phyloP scores from a whole-genome alignment of 2,888 invertebrate species.

The Hydropsyche betteni region DNA sequence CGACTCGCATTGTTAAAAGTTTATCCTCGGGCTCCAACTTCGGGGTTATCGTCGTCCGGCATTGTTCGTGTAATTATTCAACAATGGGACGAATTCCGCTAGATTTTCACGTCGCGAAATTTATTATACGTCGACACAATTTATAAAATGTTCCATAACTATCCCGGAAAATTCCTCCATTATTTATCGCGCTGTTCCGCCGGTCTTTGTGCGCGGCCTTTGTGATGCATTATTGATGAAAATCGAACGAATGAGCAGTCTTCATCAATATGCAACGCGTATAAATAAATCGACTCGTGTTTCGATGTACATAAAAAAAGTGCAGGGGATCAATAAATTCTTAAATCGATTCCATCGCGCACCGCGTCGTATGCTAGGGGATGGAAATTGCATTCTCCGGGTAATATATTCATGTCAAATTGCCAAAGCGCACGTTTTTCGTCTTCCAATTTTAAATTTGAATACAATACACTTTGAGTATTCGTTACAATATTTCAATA shows the following conservation, averaged over 20 bases:
- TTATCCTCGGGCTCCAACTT: not conserved
- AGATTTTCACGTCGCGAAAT: not conserved
- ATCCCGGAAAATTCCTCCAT: no score
- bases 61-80: conserved; percentile 1
- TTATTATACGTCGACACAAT: not conserved
- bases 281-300: not conserved
- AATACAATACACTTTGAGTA: no score
- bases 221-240: no score
- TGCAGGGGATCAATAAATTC: conserved; percentile 22
- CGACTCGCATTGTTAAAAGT: conserved; percentile 2
- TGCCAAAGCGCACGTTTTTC: conserved; percentile 8
- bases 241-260: no score
- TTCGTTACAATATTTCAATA: no score
- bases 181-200: no score
- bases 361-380: not conserved
- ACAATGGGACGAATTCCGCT: conserved; percentile 1
- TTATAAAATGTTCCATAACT: no score
- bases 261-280: not conserved
- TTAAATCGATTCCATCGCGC: conserved; percentile 16
- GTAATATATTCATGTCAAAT: conserved; percentile 30
- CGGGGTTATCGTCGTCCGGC: conserved; percentile 1
- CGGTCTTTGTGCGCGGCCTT: no score
- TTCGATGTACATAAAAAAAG: conserved; percentile 5
- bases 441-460: not conserved
- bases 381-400: conserved; percentile 17